Evolutionary conservation across 23 tunicate species (phyloP), one percentile per base, ranked within the genome.

Genomic region (Halocynthia aurantium): DNA sequence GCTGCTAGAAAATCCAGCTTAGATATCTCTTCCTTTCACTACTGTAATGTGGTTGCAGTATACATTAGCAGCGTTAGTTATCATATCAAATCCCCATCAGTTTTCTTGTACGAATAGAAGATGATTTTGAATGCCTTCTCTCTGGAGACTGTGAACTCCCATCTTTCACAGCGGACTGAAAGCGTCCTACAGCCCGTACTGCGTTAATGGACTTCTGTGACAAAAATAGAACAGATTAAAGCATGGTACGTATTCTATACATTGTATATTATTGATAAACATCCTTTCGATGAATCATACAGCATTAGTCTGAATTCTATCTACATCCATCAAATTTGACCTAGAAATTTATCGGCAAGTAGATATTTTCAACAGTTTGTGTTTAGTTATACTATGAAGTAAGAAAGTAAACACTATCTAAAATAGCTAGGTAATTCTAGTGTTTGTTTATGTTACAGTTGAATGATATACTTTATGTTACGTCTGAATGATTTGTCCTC

Each of bases 191-290:
- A 7, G 98, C 98, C 7, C 86, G 81, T 22, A 92, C 98, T 8
- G 98, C 98, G 60, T 86, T 92, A 20, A 86, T 92, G 12, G 92
- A 87, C 55, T 82, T 72, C 98, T 92, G 81, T 9, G 57, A 77
- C 72, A 61, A 22, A 69, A 19, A 8, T 5, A 57, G 49, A 15
- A 11, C 22, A 9, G 20, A 53, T 19, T 57, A 70, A 5, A 18
- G 6, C 7, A 15, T 70, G 19, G 6, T 6, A 11, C 22, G 44
- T 31, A 31, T 31, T 4, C 44, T 31, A 31, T 31, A 31, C 44
- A 31, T 31, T 31, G 44, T 31, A 31, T 31, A 31, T 44, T 5
- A 9, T 50, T 31, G 51, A 50, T 12, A 56, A 17, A 17, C 17
- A 13, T 15, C 9, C 12, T 56, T 12, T 0, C 17, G 57, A 75